Evolutionary conservation across 1,140 invertebrate genomes (phyloP).

Genomic region (Apis laboriosa): DNA sequence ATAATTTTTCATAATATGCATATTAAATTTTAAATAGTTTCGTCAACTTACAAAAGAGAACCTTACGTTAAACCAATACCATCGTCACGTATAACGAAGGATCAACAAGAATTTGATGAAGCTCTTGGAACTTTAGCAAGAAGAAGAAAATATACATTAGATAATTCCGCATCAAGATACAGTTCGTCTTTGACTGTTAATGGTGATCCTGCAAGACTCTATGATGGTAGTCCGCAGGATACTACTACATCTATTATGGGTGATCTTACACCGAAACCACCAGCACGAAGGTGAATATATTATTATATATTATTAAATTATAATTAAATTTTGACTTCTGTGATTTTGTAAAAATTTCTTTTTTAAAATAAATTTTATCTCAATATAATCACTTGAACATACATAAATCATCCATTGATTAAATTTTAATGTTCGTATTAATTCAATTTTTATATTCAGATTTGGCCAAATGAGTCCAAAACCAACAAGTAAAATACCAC

Average conservation of each 20-base stretch:
- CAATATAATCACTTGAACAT: too few relatives aligned
- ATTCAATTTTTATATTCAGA: conserved; percentile 52
- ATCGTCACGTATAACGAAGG: conserved; percentile 65
- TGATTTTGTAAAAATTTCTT: not conserved
- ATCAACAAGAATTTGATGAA: conserved; percentile 76
- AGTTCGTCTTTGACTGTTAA: conserved; percentile 71
- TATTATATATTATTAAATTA: not conserved
- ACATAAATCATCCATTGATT: too few relatives aligned
- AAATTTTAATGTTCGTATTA: not conserved
- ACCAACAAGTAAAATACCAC: conserved; percentile 69
- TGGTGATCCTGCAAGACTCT: conserved; percentile 68
- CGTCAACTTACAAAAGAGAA: conserved; percentile 72
- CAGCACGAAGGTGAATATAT: conserved; percentile 67
- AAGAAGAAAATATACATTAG: conserved; percentile 76
- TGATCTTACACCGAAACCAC: conserved; percentile 75
- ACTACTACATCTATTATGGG: conserved; percentile 70
- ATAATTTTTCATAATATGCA: not conserved
- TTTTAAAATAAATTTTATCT: not conserved
- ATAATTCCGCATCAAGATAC: conserved; percentile 66
- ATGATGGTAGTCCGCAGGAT: conserved; percentile 69
- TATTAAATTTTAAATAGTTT: conserved; percentile 56
- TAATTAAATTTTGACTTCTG: not conserved
- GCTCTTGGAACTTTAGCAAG: conserved; percentile 74
- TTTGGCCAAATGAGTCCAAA: conserved; percentile 74
- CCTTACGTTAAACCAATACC: conserved; percentile 64